phyloP scores from a whole-genome alignment of 2,888 invertebrate genomes.

The Limnephilus lunatus region DNA sequence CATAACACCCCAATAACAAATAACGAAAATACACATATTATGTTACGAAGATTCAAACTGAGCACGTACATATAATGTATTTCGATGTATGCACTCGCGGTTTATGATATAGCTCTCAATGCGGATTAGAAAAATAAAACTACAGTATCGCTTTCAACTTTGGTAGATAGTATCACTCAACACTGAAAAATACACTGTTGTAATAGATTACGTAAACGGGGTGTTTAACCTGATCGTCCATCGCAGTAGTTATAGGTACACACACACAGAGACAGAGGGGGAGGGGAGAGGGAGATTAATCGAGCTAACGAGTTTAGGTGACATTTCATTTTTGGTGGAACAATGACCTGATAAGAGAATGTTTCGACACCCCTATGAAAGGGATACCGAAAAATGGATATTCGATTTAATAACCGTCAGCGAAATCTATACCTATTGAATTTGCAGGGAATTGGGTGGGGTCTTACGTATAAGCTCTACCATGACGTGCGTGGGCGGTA shows the following conservation, averaged over 20 bases:
- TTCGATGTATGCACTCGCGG: not conserved
- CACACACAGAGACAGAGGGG: not conserved
- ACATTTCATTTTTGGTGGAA: not conserved
- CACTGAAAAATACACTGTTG: not conserved
- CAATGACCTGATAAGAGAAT: not conserved
- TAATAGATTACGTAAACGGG: slow-evolving; percentile 16
- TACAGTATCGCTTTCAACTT: not conserved
- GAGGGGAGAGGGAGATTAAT: not conserved
- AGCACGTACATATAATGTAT: too few relatives aligned
- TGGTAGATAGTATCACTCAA: not conserved
- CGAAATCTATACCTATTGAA: not conserved
- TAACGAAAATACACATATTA: too few relatives aligned
- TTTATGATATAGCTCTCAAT: not conserved
- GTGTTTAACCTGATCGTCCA: slow-evolving; percentile 18
- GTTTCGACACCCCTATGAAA: not conserved
- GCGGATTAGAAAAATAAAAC: not conserved
- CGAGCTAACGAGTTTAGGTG: slow-evolving; percentile 10
- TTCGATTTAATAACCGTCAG: not conserved
- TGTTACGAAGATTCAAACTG: too few relatives aligned
- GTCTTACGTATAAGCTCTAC: not conserved
- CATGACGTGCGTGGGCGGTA: not conserved
- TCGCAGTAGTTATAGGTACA: not conserved
- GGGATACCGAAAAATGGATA: not conserved
- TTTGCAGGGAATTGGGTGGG: not conserved
- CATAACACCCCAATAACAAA: too few relatives aligned